A percentile compares a stretch with the other conserved stretches of the same genome.
These are phyloP conservation scores for Bugula neritina DNA, from an alignment of 2,888 invertebrate species.

Conservation along the genomic window DNA sequence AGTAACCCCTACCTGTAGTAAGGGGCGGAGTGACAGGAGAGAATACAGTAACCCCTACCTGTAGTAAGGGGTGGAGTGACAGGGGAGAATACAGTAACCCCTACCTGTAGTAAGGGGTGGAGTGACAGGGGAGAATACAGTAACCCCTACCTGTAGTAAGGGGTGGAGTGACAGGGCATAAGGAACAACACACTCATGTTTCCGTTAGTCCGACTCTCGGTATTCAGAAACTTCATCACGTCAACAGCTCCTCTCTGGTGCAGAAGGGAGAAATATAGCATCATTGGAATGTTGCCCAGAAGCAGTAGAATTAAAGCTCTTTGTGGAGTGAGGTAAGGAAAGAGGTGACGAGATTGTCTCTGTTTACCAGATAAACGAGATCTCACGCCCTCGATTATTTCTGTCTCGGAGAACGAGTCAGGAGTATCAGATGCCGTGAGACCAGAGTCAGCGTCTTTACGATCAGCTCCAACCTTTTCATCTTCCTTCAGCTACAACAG, in stretches of 20 bases:
- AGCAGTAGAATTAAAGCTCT: constrained; percentile 35
- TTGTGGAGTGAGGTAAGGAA: constrained; percentile 10
- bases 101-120: too few relatives aligned
- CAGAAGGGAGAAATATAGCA: constrained; percentile 66
- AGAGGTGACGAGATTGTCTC: not conserved
- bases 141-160: constrained; percentile 73
- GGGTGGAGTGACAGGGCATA: constrained; percentile 91
- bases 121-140: too few relatives aligned
- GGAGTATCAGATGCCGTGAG: not conserved
- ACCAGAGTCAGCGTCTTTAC: constrained; percentile 5
- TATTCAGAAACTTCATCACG: constrained; percentile 67
- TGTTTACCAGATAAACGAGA: not conserved
- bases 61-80: too few relatives aligned
- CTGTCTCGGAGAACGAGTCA: constrained; percentile 16
- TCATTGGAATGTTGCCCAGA: constrained; percentile 52
- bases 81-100: too few relatives aligned
- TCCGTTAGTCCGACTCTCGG: constrained; percentile 37
- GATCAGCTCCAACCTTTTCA: not conserved
- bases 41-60: too few relatives aligned
- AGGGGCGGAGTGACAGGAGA: too few relatives aligned
- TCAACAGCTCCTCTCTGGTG: constrained; percentile 76
- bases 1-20: too few relatives aligned
- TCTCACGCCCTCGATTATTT: not conserved
- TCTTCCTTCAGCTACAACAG: not conserved
- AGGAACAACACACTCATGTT: constrained; percentile 66